phyloP scores from a whole-genome alignment of 2,113 vertebrate genomes.

The Psophia crepitans region DNA sequence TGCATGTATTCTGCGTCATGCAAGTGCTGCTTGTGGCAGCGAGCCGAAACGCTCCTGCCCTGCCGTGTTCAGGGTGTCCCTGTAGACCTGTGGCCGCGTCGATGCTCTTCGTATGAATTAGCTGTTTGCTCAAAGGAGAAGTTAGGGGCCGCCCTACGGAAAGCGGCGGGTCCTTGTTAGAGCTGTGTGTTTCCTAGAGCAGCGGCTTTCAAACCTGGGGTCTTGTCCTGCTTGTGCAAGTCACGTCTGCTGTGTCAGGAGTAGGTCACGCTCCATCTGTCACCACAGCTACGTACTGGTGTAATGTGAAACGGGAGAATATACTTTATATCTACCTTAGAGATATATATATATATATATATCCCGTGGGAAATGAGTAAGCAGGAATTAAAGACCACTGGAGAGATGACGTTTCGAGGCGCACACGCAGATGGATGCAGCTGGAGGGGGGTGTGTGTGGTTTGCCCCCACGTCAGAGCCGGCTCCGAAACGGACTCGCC shows the following conservation, averaged over 20 bases:
- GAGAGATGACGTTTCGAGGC: background rate
- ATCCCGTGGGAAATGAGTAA: background rate
- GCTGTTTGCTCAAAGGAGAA: background rate
- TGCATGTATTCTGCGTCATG: accelerated
- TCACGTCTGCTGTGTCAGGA: too few relatives aligned
- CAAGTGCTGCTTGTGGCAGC: background rate
- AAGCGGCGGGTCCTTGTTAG: background rate
- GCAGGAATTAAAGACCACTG: background rate
- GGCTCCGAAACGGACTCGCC: background rate
- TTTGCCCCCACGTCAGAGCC: too few relatives aligned
- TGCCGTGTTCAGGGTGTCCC: background rate
- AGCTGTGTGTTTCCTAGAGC: background rate
- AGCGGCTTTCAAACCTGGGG: background rate
- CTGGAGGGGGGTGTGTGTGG: background rate
- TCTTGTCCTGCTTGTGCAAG: background rate
- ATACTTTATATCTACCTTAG: too few relatives aligned
- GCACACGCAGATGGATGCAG: background rate
- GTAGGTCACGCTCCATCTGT: background rate
- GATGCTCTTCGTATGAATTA: accelerated
- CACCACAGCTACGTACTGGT: background rate
- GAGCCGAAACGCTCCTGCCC: too few relatives aligned
- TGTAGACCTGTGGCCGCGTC: too few relatives aligned
- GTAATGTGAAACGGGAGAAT: background rate
- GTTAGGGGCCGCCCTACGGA: accelerated
- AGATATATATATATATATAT: too few relatives aligned